phyloP scores from a whole-genome alignment of 2,888 invertebrate genomes.

The Drosophila tripunctata region DNA sequence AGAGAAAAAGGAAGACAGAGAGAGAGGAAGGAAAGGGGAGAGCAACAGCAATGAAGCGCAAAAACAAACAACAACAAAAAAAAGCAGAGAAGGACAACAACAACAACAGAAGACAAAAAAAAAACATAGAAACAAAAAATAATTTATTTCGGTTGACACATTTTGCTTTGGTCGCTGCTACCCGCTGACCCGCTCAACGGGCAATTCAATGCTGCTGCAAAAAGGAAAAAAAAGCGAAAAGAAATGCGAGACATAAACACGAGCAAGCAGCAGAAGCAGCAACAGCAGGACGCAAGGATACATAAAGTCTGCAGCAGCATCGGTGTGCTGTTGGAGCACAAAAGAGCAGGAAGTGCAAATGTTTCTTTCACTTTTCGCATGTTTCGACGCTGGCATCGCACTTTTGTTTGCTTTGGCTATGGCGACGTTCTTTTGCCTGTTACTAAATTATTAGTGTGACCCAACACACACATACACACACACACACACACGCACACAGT shows the following conservation, averaged over 20 bases:
- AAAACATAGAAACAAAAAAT: conserved; percentile 41
- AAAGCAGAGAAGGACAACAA: conserved; percentile 17
- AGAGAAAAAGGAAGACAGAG: too few relatives aligned
- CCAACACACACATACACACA: conserved; percentile 37
- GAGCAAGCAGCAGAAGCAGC: conserved; percentile 17
- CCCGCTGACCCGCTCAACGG: conserved; percentile 66
- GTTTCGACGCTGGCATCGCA: conserved; percentile 14
- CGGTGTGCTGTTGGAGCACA: conserved; percentile 13
- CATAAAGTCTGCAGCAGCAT: not conserved
- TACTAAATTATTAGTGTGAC: conserved; percentile 77
- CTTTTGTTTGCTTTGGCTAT: conserved; percentile 42
- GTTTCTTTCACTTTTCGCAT: conserved; percentile 70
- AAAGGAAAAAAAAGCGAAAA: conserved; percentile 4
- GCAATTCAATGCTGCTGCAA: conserved; percentile 49
- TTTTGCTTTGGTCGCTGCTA: conserved; percentile 47
- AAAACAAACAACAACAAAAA: conserved; percentile 20
- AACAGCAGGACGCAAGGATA: conserved; percentile 6
- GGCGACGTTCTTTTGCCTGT: conserved; percentile 67
- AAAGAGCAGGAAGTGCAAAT: conserved; percentile 76
- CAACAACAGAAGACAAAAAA: conserved; percentile 18
- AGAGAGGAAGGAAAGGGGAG: too few relatives aligned
- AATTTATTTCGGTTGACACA: conserved; percentile 72
- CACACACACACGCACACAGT: conserved; percentile 9
- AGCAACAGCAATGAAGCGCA: conserved; percentile 7
- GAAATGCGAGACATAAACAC: conserved; percentile 50